phyloP scores from a whole-genome alignment of 2,888 invertebrate genomes.

The Bugulina stolonifera region DNA sequence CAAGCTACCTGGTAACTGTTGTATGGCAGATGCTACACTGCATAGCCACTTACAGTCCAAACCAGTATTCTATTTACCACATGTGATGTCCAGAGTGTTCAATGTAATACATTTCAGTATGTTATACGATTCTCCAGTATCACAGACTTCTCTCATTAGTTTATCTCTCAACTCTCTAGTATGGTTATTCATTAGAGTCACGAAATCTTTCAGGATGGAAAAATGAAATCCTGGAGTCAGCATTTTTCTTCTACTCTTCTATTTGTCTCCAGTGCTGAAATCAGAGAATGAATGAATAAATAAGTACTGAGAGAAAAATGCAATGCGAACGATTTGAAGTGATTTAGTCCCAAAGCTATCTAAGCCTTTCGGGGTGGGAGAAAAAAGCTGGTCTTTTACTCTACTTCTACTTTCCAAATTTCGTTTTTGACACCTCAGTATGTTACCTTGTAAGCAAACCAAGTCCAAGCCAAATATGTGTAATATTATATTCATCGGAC shows the following conservation, averaged over 20 bases:
- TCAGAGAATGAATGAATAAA: not conserved
- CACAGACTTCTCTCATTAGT: constrained; percentile 49
- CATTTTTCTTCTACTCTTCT: constrained; percentile 66
- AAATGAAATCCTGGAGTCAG: constrained; percentile 75
- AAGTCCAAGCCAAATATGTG: constrained; percentile 57
- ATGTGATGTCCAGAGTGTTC: constrained; percentile 63
- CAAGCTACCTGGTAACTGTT: too few relatives aligned
- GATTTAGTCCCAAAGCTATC: too few relatives aligned
- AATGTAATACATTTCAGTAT: constrained; percentile 62
- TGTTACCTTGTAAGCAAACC: constrained; percentile 55
- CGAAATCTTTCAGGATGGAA: constrained; percentile 67
- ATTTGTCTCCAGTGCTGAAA: constrained; percentile 60
- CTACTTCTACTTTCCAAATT: too few relatives aligned
- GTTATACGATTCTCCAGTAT: constrained; percentile 53
- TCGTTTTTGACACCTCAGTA: too few relatives aligned
- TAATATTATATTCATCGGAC: constrained; percentile 52
- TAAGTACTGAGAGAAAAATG: not conserved
- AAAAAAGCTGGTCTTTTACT: too few relatives aligned
- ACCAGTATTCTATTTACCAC: too few relatives aligned
- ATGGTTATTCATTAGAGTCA: constrained; percentile 65
- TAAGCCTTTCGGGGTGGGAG: too few relatives aligned
- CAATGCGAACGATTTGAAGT: too few relatives aligned
- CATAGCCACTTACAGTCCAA: too few relatives aligned
- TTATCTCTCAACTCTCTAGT: constrained; percentile 59
- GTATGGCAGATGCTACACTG: too few relatives aligned